Percentiles rank a stretch among this genome's conserved stretches.
Conservation (phyloP, 64 coral and sea anemone species). For the Anthopleura sola region DNA sequence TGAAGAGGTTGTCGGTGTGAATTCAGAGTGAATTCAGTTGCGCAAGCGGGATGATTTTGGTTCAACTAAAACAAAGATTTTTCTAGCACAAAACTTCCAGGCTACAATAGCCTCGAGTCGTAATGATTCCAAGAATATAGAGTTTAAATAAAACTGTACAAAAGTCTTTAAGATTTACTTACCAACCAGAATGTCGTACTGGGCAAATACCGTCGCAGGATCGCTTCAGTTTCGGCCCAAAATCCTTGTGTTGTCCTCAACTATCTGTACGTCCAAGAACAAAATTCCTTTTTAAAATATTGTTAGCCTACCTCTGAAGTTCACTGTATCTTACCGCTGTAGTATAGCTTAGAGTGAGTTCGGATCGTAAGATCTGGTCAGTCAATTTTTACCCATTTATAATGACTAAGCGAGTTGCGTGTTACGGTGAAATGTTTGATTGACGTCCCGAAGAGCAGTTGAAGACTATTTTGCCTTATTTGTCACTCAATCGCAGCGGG, state of each 20-base stretch:
- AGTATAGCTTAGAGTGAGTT: background rate
- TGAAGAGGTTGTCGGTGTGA: background rate
- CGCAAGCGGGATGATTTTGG: background rate
- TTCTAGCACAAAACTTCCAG: background rate
- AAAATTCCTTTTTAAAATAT: background rate
- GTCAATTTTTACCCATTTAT: background rate
- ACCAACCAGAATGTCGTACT: background rate
- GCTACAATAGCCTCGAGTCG: background rate
- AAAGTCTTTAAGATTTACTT: background rate
- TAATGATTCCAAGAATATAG: background rate
- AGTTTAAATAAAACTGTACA: background rate
- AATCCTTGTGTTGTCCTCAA: background rate
- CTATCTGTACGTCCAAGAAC: background rate
- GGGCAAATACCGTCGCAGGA: background rate
- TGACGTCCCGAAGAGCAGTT: conserved; percentile 33
- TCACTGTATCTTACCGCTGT: background rate
- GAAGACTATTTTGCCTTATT: conserved; percentile 28
- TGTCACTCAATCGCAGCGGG: conserved; percentile 32
- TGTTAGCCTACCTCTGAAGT: background rate
- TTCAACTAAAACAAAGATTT: background rate
- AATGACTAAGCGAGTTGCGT: background rate
- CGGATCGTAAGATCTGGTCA: background rate
- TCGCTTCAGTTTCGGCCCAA: background rate
- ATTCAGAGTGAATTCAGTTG: background rate
- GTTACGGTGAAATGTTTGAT: background rate